Evolutionary conservation across 2,888 invertebrate genomes (phyloP), one percentile per base, ranked within the genome.

Genomic region (Biston stratarius): DNA sequence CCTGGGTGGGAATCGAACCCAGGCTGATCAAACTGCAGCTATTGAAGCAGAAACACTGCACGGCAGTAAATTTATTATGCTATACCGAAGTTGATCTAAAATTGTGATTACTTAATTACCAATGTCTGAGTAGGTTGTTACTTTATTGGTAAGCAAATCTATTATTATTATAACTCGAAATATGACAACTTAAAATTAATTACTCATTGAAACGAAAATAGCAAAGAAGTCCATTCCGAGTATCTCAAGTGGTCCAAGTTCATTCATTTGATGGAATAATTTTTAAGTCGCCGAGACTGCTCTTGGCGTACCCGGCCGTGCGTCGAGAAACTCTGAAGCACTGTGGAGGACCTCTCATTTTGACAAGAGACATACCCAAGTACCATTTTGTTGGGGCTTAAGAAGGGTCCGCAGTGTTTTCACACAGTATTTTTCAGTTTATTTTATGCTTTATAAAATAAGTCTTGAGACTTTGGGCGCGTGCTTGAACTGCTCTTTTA

Each of bases 321-420:
- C 73, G 75, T 77, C 74, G 75, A 74, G 76, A 73, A 73, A 79
- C 75, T 72, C 70, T 74, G 70, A 67, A 80, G 79, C 63, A 73
- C 77, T 34, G 15, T 69, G 65, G 62, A 74, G 72, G 51, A 74
- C 76, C 73, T 71, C 80, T 81, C 71, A 68, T 70, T 76, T 71
- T 78, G 78, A 79, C 81, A 82, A 83, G 81, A 77, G 77, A 79
- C 78, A 72, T 76, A 67, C 58, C 64, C 60, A 83, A 84, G 84
- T 77, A 77, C 79, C 81, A 82, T 84, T 83, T 83, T 82, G 83
- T 81, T 76, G 77, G 75, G 71, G 67, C 74, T 76, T 71, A 77
- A 68, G 64, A 56, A 61, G 49, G 71, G 68, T 72, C 76, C 71
- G 70, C 66, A 65, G 70, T 74, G 73, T 76, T 76, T 75, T 74